Evolutionary conservation across 2,113 vertebrate species (phyloP), one percentile per base, ranked within the genome.

Genomic region (Dasyornis broadbenti): DNA sequence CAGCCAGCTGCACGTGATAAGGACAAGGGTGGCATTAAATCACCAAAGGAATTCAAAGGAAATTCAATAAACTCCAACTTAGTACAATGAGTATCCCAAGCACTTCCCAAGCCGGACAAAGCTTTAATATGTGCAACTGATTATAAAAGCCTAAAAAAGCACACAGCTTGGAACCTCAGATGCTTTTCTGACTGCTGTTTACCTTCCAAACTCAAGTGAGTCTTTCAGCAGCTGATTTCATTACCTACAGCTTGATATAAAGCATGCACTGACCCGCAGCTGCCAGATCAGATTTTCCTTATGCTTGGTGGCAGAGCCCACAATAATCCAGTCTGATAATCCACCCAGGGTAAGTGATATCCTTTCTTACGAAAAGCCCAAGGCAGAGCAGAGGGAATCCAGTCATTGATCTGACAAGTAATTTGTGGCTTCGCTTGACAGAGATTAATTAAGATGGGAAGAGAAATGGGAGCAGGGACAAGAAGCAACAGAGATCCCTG

Each of bases 21-120:
- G 90, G 92, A 80, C 59, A 37, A 23, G 11, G 52, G 42, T 70
- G 56, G 57, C 90, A 66, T 78, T 79, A 76, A 56, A 78, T 70
- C 59, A 85, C 44, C 68, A 64, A 56, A 89, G 95, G 82, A 63
- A 91, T 94, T 94, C 33, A 26, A 82, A 82, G 68, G 73, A 94
- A 94, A 96, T 90, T 92, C 84, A 96, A 31, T 92, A 86, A 92
- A 87, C 61, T 75, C 73, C 76, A 90, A 33, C 72, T 92, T 89
- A 85, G 96, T 84, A 87, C 95, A 93, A 22, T 81, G 76, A 65
- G 45, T 72, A 83, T 59, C 86, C 80, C 94, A 79, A 96, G 92
- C 90, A 95, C 24, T 82, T 92, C 45, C 56, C 69, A 92, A 96
- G 60, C 60, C 75, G 91, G 90, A 95, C 45, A 96, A 93, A 94